Base-by-base conservation (phyloP, 2,113 vertebrate genomes). In the Alectura lathami region DNA sequence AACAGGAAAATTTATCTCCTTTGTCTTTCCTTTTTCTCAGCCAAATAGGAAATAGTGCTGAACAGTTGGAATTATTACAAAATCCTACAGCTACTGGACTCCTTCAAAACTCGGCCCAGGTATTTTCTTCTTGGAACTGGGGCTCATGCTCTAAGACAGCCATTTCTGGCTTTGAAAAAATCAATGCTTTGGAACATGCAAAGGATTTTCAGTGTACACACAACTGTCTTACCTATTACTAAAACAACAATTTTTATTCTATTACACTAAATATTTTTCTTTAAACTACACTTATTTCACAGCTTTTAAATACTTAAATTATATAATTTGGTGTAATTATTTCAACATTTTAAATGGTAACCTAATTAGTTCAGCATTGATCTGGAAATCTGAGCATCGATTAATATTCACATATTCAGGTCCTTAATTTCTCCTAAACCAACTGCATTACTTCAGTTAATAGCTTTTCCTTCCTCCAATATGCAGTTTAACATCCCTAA, bases 391-490 rank as follows among this genome's bases (percentile, higher is more conserved):
- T 93, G 83, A 95, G 85, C 23, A 80, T 94, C 72, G 96, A 93
- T 94, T 96, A 95, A 95, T 91, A 94, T 94, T 93, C 40, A 23
- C 64, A 83, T 90, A 93, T 95, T 75, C 68, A 75, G 60, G 73
- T 92, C 79, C 70, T 91, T 95, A 93, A 91, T 91, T 94, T 96
- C 72, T 91, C 26, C 83, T 85, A 66, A 96, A 80, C 78, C 83
- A 87, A 80, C 57, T 23, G 8, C 30, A 88, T 83, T 68, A 87
- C 89, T 81, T 88, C 42, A 68, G 34, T 90, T 96, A 92, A 97
- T 97, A 96, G 82, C 38, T 92, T 95, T 94, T 94, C 62, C 86
- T 81, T 92, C 89, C 87, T 93, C 40, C 50, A 75, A 34, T 73
- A 72, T 47, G 95, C 50, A 51, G 78, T 26, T 93, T 95, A 96